These are phyloP conservation scores for Drosophila hydei DNA, from an alignment of 1,140 invertebrate genomes.

Conservation along the genomic window DNA sequence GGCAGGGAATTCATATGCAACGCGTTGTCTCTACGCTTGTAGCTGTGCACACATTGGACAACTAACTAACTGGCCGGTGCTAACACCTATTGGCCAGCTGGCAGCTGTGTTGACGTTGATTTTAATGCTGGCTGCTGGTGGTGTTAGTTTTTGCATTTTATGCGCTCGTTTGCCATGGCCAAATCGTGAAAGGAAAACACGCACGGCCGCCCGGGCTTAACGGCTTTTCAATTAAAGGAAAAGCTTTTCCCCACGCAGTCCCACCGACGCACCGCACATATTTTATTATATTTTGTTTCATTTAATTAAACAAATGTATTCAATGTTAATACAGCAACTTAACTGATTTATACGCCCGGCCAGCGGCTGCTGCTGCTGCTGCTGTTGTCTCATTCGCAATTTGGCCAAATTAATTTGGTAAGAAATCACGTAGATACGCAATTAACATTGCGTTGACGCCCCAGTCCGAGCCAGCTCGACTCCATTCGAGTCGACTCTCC, in stretches of 20 bases:
- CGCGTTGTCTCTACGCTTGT: not conserved
- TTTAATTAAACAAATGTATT: slow-evolving; percentile 81
- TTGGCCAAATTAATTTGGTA: slow-evolving; percentile 83
- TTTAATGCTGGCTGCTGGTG: slow-evolving; percentile 66
- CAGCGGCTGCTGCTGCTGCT: slow-evolving; percentile 8
- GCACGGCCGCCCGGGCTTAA: slow-evolving; percentile 34
- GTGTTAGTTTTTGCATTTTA: slow-evolving; percentile 62
- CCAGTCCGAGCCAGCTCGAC: slow-evolving; percentile 9
- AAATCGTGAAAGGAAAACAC: slow-evolving; percentile 62
- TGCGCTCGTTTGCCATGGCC: slow-evolving; percentile 57
- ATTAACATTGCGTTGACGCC: slow-evolving; percentile 73
- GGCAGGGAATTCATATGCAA: slow-evolving; percentile 14
- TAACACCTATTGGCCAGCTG: slow-evolving; percentile 21
- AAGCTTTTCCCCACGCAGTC: slow-evolving; percentile 52
- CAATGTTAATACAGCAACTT: slow-evolving; percentile 82
- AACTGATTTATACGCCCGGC: slow-evolving; percentile 67
- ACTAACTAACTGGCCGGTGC: slow-evolving; percentile 21
- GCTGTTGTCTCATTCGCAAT: slow-evolving; percentile 59
- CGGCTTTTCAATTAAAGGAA: slow-evolving; percentile 72
- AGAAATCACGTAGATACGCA: slow-evolving; percentile 84
- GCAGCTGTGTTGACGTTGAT: slow-evolving; percentile 55
- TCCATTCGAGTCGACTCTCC: slow-evolving; percentile 5
- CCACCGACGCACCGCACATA: slow-evolving; percentile 22
- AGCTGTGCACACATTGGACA: slow-evolving; percentile 5
- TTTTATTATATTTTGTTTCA: slow-evolving; percentile 53